Conservation (phyloP, 2,797 vertebrate species). For the Tragelaphus oryx region DNA sequence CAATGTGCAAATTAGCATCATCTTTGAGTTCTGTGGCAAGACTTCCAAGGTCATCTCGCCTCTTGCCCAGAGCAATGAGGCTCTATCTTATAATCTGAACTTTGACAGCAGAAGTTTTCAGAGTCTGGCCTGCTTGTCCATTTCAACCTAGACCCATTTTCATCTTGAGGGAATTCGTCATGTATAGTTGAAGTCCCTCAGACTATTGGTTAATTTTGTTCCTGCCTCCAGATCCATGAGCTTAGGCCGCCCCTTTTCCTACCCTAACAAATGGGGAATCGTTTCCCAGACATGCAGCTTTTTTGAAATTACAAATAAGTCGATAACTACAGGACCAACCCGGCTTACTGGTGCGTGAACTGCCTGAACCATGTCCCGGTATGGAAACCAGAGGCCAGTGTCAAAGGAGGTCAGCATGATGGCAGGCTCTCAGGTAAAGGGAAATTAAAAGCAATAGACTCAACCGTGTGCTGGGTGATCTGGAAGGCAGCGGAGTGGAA, state of each 20-base stretch:
- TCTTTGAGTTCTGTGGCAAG: not conserved
- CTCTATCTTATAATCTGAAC: not conserved
- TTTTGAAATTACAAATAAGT: slow-evolving; percentile 33
- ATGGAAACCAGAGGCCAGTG: not conserved
- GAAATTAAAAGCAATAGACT: not conserved
- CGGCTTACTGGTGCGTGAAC: not conserved
- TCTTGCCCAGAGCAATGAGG: not conserved
- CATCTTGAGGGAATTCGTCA: not conserved
- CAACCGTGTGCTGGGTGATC: not conserved
- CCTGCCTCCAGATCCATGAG: not conserved
- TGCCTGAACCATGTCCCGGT: accelerated
- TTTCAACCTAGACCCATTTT: not conserved
- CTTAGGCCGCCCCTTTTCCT: not conserved
- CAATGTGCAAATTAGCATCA: not conserved
- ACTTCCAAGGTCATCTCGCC: not conserved
- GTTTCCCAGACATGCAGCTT: not conserved
- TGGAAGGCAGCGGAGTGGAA: slow-evolving; percentile 11
- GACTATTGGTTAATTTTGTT: not conserved
- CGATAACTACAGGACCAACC: not conserved
- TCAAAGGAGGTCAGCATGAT: not conserved
- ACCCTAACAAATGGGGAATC: not conserved
- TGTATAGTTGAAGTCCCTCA: not conserved
- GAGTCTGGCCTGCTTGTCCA: not conserved
- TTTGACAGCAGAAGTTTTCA: not conserved
- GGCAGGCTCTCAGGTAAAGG: not conserved